Percentiles rank a stretch among this genome's conserved stretches.
Conservation (phyloP, 2,113 vertebrate genomes). For the Hippolais icterina region DNA sequence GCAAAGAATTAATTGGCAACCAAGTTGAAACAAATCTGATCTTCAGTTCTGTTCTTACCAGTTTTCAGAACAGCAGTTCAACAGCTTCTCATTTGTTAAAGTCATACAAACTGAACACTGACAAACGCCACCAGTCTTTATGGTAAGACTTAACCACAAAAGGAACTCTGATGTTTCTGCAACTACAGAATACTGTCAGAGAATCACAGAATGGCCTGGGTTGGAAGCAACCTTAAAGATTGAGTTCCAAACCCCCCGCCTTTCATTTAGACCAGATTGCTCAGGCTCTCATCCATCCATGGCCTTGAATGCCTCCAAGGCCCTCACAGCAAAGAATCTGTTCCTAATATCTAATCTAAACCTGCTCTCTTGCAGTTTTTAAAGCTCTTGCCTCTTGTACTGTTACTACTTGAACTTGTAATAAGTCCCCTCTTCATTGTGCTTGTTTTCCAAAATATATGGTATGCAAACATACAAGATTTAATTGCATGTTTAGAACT, state of each 20-base stretch:
- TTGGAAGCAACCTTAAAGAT: background rate
- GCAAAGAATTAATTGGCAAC: background rate
- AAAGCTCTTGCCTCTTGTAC: background rate
- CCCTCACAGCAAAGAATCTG: background rate
- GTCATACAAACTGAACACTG: background rate
- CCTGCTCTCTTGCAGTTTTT: background rate
- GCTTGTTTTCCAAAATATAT: background rate
- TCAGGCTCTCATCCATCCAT: background rate
- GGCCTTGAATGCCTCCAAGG: background rate
- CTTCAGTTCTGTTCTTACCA: background rate
- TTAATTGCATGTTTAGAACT: background rate
- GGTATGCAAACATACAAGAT: background rate
- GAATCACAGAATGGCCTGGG: background rate
- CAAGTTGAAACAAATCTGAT: background rate
- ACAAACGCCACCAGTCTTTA: background rate
- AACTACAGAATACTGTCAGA: background rate
- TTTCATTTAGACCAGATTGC: background rate
- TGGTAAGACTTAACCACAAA: background rate
- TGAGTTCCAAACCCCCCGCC: accelerated
- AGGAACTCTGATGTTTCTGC: background rate
- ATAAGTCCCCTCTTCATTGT: background rate
- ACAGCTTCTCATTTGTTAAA: background rate
- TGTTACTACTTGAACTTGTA: background rate
- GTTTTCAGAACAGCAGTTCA: background rate
- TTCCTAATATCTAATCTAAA: background rate